Conservation (phyloP, 2,888 invertebrate genomes). For the Chrysolina oricalcia region DNA sequence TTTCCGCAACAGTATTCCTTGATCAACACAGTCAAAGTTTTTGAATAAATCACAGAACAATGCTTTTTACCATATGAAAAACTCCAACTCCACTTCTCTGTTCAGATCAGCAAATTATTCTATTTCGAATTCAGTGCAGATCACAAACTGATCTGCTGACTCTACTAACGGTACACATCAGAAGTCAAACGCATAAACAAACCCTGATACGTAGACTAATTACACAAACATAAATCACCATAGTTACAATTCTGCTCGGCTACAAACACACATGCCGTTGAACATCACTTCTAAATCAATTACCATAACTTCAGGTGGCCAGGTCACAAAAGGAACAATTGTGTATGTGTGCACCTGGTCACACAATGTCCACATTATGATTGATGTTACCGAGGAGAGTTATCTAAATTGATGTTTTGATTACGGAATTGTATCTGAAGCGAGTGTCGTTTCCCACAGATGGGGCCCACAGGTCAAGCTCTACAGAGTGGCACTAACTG, state of each 20-base stretch:
- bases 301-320: background rate
- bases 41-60: too few species aligned
- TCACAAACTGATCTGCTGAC: background rate
- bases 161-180: background rate
- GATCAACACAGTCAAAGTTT: too few species aligned
- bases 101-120: too few species aligned
- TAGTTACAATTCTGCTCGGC: background rate
- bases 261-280: background rate
- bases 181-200: background rate
- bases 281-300: background rate
- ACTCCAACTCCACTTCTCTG: too few species aligned
- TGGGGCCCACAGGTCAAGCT: too few species aligned
- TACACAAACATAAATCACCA: background rate
- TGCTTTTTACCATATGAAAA: too few species aligned
- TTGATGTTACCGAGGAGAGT: background rate
- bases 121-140: background rate
- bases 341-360: background rate
- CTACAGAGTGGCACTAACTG: too few species aligned
- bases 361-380: conserved; percentile 3
- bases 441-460: background rate
- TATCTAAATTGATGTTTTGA: background rate
- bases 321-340: background rate
- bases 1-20: too few species aligned
- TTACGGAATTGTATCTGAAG: background rate
- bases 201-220: background rate